Evolutionary conservation across 1,140 invertebrate genomes (phyloP).

Genomic region (Theocolax elegans): DNA sequence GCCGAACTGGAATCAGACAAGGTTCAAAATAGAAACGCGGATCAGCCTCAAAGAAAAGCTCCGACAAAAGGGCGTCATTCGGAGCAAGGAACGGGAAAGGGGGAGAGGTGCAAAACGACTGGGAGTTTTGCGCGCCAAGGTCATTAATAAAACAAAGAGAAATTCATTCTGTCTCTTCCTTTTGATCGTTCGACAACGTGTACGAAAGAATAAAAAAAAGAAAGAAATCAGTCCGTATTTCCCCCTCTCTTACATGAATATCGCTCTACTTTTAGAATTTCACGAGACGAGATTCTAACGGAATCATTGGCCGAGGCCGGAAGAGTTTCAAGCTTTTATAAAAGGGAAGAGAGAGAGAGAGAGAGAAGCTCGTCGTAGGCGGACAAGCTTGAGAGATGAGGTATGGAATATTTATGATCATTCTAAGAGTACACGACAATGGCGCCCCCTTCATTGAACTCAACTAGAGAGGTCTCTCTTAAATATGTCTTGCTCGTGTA

Average conservation of each 20-base stretch:
- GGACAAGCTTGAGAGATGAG: constrained; percentile 46
- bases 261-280: not conserved
- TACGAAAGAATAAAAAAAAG: too few relatives aligned
- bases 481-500: not conserved
- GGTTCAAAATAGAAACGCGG: not conserved
- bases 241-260: not conserved
- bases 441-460: constrained; percentile 45
- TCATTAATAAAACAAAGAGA: not conserved
- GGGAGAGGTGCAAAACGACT: too few relatives aligned
- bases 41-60: not conserved
- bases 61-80: not conserved
- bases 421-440: constrained; percentile 52
- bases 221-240: too few relatives aligned
- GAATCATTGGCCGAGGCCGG: too few relatives aligned
- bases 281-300: too few relatives aligned
- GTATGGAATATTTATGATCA: constrained; percentile 55
- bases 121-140: not conserved
- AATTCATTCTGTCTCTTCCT: not conserved
- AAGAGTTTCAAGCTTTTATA: too few relatives aligned
- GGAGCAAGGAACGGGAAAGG: too few relatives aligned
- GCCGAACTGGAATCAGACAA: not conserved
- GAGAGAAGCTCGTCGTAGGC: not conserved
- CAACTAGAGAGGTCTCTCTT: not conserved
- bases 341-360: not conserved
- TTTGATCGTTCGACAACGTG: too few relatives aligned